phyloP scores from a whole-genome alignment of 2,888 invertebrate genomes.

The Serrognathus titanus region DNA sequence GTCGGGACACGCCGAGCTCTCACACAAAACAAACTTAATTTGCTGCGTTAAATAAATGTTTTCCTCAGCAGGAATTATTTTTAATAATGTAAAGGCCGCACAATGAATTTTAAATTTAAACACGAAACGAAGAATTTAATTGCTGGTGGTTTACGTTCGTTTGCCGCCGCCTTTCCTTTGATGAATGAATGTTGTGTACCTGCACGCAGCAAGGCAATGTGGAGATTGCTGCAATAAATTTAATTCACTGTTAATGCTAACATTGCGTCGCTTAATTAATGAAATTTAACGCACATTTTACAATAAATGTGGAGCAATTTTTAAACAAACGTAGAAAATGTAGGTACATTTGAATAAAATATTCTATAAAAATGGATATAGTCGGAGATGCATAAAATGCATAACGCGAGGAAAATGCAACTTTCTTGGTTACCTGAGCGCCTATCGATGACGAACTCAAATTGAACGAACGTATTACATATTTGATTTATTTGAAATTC shows the following conservation, averaged over 20 bases:
- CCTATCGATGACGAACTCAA: background rate
- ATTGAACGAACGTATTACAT: background rate
- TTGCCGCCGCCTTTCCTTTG: background rate
- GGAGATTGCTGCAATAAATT: no score
- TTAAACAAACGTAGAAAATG: background rate
- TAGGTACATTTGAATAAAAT: background rate
- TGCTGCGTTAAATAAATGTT: background rate
- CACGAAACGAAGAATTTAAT: background rate
- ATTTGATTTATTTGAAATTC: background rate
- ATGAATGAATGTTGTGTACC: no score
- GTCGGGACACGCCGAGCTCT: background rate
- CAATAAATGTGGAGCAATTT: no score
- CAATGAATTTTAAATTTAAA: constrained; percentile 1
- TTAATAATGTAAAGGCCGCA: background rate
- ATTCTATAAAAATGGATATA: background rate
- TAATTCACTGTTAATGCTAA: no score
- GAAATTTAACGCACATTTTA: no score
- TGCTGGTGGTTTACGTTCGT: background rate
- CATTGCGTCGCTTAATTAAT: no score
- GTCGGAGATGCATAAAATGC: background rate
- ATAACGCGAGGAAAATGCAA: background rate
- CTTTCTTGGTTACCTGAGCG: background rate
- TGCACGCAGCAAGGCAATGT: no score
- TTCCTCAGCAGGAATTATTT: constrained; percentile 1
- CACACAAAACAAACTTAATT: background rate